Evolutionary conservation across 2,113 vertebrate species (phyloP), one percentile per base, ranked within the genome.

Genomic region (Rhadina sibilatrix): DNA sequence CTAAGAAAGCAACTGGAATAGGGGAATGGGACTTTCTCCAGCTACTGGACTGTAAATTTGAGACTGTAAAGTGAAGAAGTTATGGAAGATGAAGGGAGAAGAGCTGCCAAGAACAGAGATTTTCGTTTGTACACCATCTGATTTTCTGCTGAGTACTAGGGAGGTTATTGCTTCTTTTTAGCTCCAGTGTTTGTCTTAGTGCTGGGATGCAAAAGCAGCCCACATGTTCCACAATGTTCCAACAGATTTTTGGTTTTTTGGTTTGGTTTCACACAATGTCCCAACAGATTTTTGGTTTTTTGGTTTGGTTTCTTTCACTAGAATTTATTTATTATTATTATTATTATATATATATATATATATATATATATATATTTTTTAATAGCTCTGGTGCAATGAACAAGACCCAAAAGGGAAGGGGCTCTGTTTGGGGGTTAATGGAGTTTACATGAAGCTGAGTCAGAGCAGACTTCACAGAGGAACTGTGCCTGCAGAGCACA

Each of bases 401-500:
- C 7, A 83, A 47, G 42, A 89, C 42, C 12, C 52, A 81, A 23
- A 91, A 81, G 38, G 44, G n/a, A 96, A 84, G 60, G 16, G 56
- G 38, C 30, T 89, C 30, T 63, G 3, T 59, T 49, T 70, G 7
- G 10, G 21, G 47, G 3, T 82, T 82, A 75, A 47, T 70, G 52
- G 56, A 68, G 24, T 75, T 78, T 40, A 19, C 74, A 64, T 31
- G 56, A 84, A 89, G 93, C 90, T 95, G 92, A 97, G 60, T 93
- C 93, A 95, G 0, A 37, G 74, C 90, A 93, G 87, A 80, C 47
- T 78, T 47, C 59, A 70, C 65, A 92, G 31, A 87, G 80, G 71
- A 80, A 40, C 87, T 74, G 28, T n/a, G 72, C 63, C 65, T 96
- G 87, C 74, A 78, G 56, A 94, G 44, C 66, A 74, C 42, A 63